Conservation (phyloP, 1,140 invertebrate species). For the Caenorhabditis remanei region DNA sequence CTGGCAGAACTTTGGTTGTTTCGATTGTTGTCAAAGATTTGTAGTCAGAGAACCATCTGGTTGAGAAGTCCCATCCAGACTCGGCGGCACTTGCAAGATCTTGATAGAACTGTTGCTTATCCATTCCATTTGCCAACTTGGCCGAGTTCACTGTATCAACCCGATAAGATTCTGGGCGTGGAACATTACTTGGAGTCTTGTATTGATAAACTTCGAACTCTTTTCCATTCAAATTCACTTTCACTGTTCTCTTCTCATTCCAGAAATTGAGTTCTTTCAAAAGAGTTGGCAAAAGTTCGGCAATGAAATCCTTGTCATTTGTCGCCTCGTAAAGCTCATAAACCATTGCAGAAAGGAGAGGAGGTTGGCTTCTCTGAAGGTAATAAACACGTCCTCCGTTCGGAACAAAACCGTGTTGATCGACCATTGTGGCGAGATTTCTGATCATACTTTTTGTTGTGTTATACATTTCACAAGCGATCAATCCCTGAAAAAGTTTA, state of each 20-base stretch:
- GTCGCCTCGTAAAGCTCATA: slow-evolving; percentile 85
- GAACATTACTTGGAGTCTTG: slow-evolving; percentile 79
- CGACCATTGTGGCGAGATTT: slow-evolving; percentile 72
- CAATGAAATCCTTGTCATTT: slow-evolving; percentile 83
- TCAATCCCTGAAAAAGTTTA: slow-evolving; percentile 74
- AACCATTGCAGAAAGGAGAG: slow-evolving; percentile 88
- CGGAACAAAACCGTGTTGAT: slow-evolving; percentile 85
- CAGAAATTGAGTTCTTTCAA: slow-evolving; percentile 79
- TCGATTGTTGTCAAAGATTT: slow-evolving; percentile 73
- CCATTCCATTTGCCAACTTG: slow-evolving; percentile 26
- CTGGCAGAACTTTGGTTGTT: slow-evolving; percentile 78
- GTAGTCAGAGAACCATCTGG: slow-evolving; percentile 78
- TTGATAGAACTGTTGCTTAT: slow-evolving; percentile 49
- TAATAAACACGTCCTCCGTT: slow-evolving; percentile 92
- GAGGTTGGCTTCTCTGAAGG: slow-evolving; percentile 87
- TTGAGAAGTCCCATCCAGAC: slow-evolving; percentile 79
- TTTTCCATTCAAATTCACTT: slow-evolving; percentile 68
- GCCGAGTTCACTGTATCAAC: slow-evolving; percentile 32
- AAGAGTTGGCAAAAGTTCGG: slow-evolving; percentile 68
- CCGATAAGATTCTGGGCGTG: slow-evolving; percentile 44
- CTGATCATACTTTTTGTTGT: slow-evolving; percentile 87
- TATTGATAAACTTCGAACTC: slow-evolving; percentile 80
- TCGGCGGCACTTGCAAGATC: slow-evolving; percentile 78
- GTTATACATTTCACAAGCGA: slow-evolving; percentile 78
- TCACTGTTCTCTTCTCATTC: slow-evolving; percentile 79